Evolutionary conservation across 1,140 invertebrate species (phyloP).

Genomic region (Papilio polytes): DNA sequence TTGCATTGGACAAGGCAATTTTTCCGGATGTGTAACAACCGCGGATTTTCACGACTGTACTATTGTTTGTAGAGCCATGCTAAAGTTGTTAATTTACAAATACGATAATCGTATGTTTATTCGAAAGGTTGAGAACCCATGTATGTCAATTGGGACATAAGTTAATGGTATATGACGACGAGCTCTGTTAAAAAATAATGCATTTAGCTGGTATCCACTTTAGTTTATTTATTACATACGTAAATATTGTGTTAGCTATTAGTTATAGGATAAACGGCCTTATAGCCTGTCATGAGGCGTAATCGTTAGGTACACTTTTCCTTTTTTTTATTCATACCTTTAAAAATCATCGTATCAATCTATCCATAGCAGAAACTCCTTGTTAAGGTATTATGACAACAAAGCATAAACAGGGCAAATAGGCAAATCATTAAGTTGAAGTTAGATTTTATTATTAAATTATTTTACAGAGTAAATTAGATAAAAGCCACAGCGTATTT

Average conservation of each 20-base stretch:
- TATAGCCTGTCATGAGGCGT: background rate
- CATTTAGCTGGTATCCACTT: background rate
- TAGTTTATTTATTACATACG: background rate
- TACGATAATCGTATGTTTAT: background rate
- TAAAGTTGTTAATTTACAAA: background rate
- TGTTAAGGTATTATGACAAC: background rate
- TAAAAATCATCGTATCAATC: background rate
- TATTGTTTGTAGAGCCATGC: background rate
- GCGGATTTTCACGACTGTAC: no score
- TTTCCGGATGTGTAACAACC: no score
- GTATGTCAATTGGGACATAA: background rate
- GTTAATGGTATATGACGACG: background rate
- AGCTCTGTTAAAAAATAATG: background rate
- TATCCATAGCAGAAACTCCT: background rate
- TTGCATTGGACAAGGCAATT: no score
- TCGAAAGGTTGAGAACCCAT: background rate
- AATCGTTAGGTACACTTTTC: background rate
- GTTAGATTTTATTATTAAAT: background rate
- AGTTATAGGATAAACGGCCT: background rate
- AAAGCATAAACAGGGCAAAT: no score
- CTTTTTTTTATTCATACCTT: background rate
- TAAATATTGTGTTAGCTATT: conserved; percentile 6
- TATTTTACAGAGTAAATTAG: no score
- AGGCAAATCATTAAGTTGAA: no score
- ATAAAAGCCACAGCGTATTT: no score